Conservation (phyloP, 1,140 invertebrate species). For the Cataglyphis hispanica region DNA sequence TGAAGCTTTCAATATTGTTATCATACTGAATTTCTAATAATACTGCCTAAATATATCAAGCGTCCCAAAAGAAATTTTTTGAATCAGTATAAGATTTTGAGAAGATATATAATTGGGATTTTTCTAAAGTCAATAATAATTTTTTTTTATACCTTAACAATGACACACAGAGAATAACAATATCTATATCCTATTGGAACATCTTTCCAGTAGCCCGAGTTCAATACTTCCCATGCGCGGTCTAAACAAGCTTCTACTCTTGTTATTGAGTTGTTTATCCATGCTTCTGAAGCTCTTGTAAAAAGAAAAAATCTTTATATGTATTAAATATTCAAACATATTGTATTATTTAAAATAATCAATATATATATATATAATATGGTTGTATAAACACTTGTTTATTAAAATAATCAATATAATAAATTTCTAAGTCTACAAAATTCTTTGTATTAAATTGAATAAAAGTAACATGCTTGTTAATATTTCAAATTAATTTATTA, state of each 20-base stretch:
- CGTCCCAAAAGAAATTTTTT: conserved; percentile 12
- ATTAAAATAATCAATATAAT: too few relatives aligned
- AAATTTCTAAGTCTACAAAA: not conserved
- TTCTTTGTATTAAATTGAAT: not conserved
- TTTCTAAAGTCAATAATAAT: conserved; percentile 58
- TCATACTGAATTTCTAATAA: conserved; percentile 78
- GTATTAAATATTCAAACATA: conserved; percentile 34
- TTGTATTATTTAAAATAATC: conserved; percentile 17
- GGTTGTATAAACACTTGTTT: too few relatives aligned
- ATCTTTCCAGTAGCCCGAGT: conserved; percentile 95
- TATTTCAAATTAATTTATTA: not conserved
- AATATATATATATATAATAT: not conserved
- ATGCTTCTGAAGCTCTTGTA: conserved; percentile 69
- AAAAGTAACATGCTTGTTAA: too few relatives aligned
- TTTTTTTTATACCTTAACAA: conserved; percentile 86
- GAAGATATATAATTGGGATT: not conserved
- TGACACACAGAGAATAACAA: conserved; percentile 89
- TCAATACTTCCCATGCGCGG: conserved; percentile 92
- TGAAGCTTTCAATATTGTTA: conserved; percentile 47
- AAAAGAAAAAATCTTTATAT: conserved; percentile 17
- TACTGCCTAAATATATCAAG: conserved; percentile 67
- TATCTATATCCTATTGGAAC: conserved; percentile 89
- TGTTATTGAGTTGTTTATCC: conserved; percentile 81
- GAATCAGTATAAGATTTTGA: not conserved
- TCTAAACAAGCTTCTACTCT: conserved; percentile 89